Base-by-base conservation (phyloP, 1,140 invertebrate species). In the Drosophila nikananu region DNA sequence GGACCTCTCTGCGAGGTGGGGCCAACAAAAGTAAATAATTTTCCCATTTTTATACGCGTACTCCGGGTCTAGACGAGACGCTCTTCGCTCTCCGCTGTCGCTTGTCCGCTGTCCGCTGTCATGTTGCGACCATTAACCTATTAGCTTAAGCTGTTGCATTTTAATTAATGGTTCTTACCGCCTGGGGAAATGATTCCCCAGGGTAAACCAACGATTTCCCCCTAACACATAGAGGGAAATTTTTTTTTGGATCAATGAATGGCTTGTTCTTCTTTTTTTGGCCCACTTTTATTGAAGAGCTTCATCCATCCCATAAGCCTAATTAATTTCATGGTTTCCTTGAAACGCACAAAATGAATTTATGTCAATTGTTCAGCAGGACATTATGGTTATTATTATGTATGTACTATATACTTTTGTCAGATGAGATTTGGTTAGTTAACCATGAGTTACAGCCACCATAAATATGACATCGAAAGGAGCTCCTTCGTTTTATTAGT, bases 61-160 rank as follows among this genome's bases (percentile, higher is more conserved):
- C 46, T 25, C 12, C 15, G 27, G 67, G 67, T 72, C 77, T 72
- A 66, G 81, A 63, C 70, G 42, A 60, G 54, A 30, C 48, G 37
- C 46, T 49, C 8, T 15, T 15, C 13, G 48, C 8, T 46, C 32
- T 57, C 39, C 64, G 32, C 5, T 32, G 27, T 32, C 27, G 25
- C 4, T 5, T 30, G 49, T 55, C 39, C 51, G 39, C 5, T 41
- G n/a, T 32, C 27, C 51, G 19, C 32, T 37, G 54, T 57, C 42
- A 66, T 63, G 59, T 63, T 62, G 4, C 58, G 49, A 67, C 62
- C 72, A 80, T 75, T 75, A 61, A 51, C 37, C 64, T 73, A 86
- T 87, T 86, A 66, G 74, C 65, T 76, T 89, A 82, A 90, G 81
- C 79, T 80, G 78, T 80, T 90, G 79, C 72, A 81, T 81, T 90